A percentile compares a stretch with the other conserved stretches of the same genome.
These are phyloP conservation scores for Stichodactyla helianthus DNA, from an alignment of 64 coral and sea anemone genomes.

Conservation along the genomic window DNA sequence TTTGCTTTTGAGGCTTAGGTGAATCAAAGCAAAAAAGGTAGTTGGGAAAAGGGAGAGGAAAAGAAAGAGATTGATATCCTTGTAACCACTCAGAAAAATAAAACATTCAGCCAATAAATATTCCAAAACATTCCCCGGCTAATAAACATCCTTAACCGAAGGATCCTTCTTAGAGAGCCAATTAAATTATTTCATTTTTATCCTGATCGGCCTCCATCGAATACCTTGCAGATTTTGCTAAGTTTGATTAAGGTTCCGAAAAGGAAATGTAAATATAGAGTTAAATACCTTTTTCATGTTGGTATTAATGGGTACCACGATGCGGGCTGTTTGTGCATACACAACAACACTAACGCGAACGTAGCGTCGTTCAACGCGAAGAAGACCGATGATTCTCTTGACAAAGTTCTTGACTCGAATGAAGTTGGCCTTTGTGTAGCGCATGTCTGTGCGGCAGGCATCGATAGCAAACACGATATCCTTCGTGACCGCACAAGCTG, in stretches of 20 bases:
- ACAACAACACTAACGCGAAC: slow-evolving; percentile 44
- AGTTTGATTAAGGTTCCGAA: not conserved
- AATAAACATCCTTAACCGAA: no score
- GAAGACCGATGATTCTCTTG: slow-evolving; percentile 26
- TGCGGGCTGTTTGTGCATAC: slow-evolving; percentile 27
- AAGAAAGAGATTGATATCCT: no score
- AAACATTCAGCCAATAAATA: no score
- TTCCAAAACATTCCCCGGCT: no score
- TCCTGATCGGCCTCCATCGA: no score
- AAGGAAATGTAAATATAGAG: not conserved
- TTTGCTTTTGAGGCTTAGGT: no score
- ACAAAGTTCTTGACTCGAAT: slow-evolving; percentile 56
- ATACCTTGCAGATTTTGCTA: no score
- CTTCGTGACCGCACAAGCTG: slow-evolving; percentile 45
- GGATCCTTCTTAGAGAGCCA: no score
- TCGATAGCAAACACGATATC: slow-evolving; percentile 51
- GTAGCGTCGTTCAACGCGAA: not conserved
- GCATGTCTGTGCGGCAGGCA: slow-evolving; percentile 38
- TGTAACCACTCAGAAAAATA: no score
- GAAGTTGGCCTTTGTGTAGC: slow-evolving; percentile 55
- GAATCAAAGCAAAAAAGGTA: no score
- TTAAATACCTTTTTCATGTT: slow-evolving; percentile 16
- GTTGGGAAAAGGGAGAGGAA: no score
- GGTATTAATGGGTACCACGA: slow-evolving; percentile 33
- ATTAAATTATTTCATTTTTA: no score